phyloP scores from a whole-genome alignment of 2,797 vertebrate genomes.

The Vultur gryphus region DNA sequence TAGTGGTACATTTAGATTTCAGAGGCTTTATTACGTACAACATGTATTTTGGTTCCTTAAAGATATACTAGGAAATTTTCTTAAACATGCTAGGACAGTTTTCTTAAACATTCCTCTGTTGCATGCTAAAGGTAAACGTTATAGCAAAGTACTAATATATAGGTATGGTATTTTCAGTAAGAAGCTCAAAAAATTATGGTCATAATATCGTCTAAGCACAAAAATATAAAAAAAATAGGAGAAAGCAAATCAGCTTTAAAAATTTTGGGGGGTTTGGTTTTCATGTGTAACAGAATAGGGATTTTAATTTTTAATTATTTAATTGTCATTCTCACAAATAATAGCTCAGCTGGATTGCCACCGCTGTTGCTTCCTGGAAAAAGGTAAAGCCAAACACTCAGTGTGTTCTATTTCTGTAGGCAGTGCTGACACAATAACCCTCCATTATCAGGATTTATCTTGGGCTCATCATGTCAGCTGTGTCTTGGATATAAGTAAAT shows the following conservation, averaged over 20 bases:
- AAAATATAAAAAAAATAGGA: not conserved
- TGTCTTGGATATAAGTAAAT: not conserved
- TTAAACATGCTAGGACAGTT: not conserved
- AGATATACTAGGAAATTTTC: not conserved
- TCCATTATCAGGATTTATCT: not conserved
- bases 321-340: not conserved
- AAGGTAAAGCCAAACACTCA: not conserved
- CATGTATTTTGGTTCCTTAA: not conserved
- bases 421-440: not conserved
- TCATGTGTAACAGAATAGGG: not conserved
- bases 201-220: not conserved
- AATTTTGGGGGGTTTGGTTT: fast-evolving
- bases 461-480: not conserved
- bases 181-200: not conserved
- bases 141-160: not conserved
- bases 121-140: not conserved
- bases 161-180: not conserved
- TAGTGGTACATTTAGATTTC: not conserved
- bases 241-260: not conserved
- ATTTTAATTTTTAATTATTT: not conserved
- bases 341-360: not conserved
- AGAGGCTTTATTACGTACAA: not conserved
- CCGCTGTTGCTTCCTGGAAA: not conserved
- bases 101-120: not conserved
- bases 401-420: not conserved